Evolutionary conservation across 1,140 invertebrate genomes (phyloP).

Genomic region (roundworm (Caenorhabditis elegans)): DNA sequence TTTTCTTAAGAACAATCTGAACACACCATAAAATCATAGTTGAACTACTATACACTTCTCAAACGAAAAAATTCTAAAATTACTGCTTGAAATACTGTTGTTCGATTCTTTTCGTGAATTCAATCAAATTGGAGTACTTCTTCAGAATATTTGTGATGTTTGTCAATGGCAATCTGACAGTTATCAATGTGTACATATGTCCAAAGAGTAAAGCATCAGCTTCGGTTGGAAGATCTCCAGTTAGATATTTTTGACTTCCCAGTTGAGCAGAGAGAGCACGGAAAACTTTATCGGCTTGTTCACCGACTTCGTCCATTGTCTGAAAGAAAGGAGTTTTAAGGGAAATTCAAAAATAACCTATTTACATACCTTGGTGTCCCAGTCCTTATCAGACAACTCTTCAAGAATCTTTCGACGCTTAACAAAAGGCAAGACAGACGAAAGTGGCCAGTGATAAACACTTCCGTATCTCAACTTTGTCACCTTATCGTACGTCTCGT

Average conservation of each 20-base stretch:
- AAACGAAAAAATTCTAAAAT: not conserved
- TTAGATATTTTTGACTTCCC: conserved; percentile 49
- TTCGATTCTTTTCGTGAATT: conserved; percentile 78
- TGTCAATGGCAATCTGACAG: conserved; percentile 79
- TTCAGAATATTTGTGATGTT: conserved; percentile 76
- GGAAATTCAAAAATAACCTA: not conserved
- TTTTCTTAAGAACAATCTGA: too few relatives aligned
- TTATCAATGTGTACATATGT: conserved; percentile 88
- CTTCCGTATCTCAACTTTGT: conserved; percentile 83
- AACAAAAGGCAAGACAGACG: conserved; percentile 78
- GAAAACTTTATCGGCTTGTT: conserved; percentile 49
- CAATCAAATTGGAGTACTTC: conserved; percentile 75
- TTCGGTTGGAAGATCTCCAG: conserved; percentile 71
- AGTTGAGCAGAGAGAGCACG: conserved; percentile 57
- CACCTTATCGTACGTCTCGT: conserved; percentile 76
- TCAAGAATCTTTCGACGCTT: conserved; percentile 71
- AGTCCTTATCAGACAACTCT: conserved; percentile 49
- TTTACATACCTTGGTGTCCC: conserved; percentile 50
- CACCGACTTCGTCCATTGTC: conserved; percentile 45
- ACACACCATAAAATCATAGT: not conserved
- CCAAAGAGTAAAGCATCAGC: conserved; percentile 94
- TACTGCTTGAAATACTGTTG: conserved; percentile 74
- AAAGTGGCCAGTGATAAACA: conserved; percentile 89
- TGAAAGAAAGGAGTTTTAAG: not conserved
- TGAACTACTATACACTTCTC: too few relatives aligned